phyloP scores from a whole-genome alignment of 2,797 vertebrate species.

The Harpagifer antarcticus region DNA sequence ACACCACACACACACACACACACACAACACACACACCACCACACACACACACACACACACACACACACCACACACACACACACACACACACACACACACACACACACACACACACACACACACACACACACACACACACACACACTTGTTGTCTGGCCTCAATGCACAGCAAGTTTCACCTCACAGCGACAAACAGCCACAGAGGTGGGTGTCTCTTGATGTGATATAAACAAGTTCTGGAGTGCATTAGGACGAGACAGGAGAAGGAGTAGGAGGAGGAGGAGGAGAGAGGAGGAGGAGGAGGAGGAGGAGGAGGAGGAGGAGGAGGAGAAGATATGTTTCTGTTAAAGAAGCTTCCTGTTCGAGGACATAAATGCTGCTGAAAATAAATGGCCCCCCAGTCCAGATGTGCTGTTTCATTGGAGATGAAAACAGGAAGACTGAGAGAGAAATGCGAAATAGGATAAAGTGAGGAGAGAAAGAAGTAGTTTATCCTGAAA shows the following conservation, averaged over 20 bases:
- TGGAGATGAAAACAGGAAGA: constrained; percentile 40
- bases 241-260: constrained; percentile 67
- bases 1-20: too few species aligned
- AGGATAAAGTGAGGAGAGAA: constrained; percentile 12
- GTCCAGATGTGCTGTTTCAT: constrained; percentile 82
- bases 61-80: too few species aligned
- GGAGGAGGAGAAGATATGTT: constrained; percentile 59
- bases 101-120: too few species aligned
- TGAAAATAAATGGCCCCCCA: constrained; percentile 83
- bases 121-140: too few species aligned
- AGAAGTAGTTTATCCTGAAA: not conserved
- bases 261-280: constrained; percentile 6
- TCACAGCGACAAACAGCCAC: constrained; percentile 57
- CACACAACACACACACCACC: too few species aligned
- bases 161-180: constrained; percentile 50
- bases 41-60: too few species aligned
- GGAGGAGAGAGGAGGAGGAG: constrained; percentile 47
- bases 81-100: too few species aligned
- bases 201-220: constrained; percentile 45
- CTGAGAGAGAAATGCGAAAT: constrained; percentile 27
- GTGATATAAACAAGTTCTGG: constrained; percentile 75
- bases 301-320: constrained; percentile 50
- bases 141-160: constrained; percentile 73
- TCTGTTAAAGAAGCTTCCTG: constrained; percentile 81
- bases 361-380: constrained; percentile 75